These are phyloP conservation scores for Sminthurides aquaticus DNA, from an alignment of 2,888 invertebrate species.

Conservation along the genomic window DNA sequence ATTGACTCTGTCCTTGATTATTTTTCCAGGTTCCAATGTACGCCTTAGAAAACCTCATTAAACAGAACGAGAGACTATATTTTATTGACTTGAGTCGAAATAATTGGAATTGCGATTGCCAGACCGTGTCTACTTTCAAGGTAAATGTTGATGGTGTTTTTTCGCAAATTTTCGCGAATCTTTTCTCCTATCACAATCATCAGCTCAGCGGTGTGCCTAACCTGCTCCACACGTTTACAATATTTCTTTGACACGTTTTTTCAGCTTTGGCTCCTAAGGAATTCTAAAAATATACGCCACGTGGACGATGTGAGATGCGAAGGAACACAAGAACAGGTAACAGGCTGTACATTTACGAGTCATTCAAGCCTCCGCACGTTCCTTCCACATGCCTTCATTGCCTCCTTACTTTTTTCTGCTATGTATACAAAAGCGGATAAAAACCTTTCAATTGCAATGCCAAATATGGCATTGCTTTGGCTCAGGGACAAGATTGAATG, in stretches of 20 bases:
- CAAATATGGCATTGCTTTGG: too few species aligned
- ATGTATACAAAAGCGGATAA: too few species aligned
- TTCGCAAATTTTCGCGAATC: neutral
- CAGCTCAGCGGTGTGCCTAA: too few species aligned
- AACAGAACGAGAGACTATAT: constrained; percentile 53
- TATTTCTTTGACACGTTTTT: constrained; percentile 25
- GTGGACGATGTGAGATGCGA: constrained; percentile 63
- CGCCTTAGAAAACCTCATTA: constrained; percentile 69
- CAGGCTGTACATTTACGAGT: too few species aligned
- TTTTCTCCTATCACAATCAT: too few species aligned
- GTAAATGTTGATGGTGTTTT: constrained; percentile 46
- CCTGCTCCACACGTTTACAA: neutral
- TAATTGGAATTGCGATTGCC: constrained; percentile 76
- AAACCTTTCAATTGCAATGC: too few species aligned
- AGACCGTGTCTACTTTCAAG: constrained; percentile 69
- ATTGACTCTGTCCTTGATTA: too few species aligned
- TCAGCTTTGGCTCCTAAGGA: constrained; percentile 52
- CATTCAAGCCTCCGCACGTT: too few species aligned
- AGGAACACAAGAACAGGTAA: constrained; percentile 49
- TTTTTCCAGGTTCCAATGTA: constrained; percentile 75
- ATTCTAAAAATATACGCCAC: constrained; percentile 61
- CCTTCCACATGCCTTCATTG: too few species aligned
- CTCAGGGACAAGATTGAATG: too few species aligned
- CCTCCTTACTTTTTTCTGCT: too few species aligned
- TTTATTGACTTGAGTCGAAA: constrained; percentile 49